Percentiles rank a stretch among this genome's conserved stretches.
phyloP scores from a whole-genome alignment of 2,797 vertebrate genomes.

The Pelochelys cantorii region DNA sequence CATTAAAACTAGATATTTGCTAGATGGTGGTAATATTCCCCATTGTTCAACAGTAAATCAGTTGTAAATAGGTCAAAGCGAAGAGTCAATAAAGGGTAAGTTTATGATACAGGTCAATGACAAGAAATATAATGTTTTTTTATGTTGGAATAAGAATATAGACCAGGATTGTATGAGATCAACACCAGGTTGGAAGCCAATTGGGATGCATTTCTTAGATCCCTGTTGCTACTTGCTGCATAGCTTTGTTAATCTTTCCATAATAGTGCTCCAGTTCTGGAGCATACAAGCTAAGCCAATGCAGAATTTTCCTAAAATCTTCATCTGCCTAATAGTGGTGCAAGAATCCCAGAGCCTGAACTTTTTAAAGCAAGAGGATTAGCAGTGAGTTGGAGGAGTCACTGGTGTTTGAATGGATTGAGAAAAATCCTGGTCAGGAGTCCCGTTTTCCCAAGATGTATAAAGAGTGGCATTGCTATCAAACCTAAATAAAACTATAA shows the following conservation, averaged over 20 bases:
- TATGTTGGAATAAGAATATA: not conserved
- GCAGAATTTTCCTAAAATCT: not conserved
- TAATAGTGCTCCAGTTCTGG: no score
- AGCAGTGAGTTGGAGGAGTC: not conserved
- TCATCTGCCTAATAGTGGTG: not conserved
- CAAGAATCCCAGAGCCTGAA: not conserved
- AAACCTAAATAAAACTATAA: not conserved
- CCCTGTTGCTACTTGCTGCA: not conserved
- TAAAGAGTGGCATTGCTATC: not conserved
- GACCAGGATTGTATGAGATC: not conserved
- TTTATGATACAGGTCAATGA: not conserved
- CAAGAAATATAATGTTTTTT: not conserved
- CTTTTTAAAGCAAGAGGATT: not conserved
- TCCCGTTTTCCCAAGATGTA: not conserved
- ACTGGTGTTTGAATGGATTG: not conserved
- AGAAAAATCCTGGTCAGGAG: not conserved
- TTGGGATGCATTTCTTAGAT: not conserved
- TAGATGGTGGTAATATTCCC: not conserved
- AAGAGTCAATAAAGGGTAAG: not conserved
- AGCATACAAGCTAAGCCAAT: not conserved
- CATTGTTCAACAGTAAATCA: not conserved
- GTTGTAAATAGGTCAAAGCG: not conserved
- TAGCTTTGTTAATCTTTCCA: not conserved
- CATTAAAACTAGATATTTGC: not conserved
- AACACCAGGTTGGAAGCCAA: not conserved